These are phyloP conservation scores for Acanthopleura granulata DNA, from an alignment of 2,888 invertebrate genomes.

Conservation along the genomic window DNA sequence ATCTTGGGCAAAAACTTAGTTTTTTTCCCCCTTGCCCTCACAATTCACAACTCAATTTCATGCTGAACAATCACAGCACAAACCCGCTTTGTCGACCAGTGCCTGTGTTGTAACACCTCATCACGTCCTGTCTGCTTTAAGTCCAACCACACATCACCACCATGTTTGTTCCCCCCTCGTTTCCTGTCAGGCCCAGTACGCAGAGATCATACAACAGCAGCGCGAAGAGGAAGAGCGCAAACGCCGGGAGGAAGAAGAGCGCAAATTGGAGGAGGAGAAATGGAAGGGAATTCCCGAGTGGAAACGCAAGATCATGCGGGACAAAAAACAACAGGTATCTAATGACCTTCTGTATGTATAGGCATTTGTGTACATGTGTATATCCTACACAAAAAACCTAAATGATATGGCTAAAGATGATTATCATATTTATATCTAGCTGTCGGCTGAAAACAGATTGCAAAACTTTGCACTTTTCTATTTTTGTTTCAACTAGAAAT, in stretches of 20 bases:
- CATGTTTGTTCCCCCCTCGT: neutral
- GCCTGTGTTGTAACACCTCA: neutral
- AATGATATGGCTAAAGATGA: too few relatives aligned
- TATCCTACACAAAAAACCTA: too few relatives aligned
- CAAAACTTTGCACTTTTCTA: too few relatives aligned
- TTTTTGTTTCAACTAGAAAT: too few relatives aligned
- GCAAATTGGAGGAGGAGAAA: conserved; percentile 1
- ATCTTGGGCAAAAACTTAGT: too few relatives aligned
- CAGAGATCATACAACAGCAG: neutral
- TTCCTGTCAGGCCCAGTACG: neutral
- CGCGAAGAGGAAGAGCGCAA: conserved; percentile 4
- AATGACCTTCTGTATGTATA: too few relatives aligned
- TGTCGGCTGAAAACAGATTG: too few relatives aligned
- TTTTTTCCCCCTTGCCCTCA: too few relatives aligned
- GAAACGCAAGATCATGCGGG: conserved; percentile 10
- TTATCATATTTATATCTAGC: too few relatives aligned
- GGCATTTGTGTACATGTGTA: too few relatives aligned
- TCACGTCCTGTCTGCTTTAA: neutral
- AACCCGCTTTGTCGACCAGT: neutral
- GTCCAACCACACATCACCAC: neutral
- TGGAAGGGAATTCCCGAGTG: conserved; percentile 3
- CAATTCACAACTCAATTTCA: too few relatives aligned
- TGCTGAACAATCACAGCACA: neutral
- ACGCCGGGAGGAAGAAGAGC: neutral
- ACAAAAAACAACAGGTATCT: neutral